phyloP scores from a whole-genome alignment of 30 jellyfish, hydroid and myxozoan species.

The Cassiopea andromeda region DNA sequence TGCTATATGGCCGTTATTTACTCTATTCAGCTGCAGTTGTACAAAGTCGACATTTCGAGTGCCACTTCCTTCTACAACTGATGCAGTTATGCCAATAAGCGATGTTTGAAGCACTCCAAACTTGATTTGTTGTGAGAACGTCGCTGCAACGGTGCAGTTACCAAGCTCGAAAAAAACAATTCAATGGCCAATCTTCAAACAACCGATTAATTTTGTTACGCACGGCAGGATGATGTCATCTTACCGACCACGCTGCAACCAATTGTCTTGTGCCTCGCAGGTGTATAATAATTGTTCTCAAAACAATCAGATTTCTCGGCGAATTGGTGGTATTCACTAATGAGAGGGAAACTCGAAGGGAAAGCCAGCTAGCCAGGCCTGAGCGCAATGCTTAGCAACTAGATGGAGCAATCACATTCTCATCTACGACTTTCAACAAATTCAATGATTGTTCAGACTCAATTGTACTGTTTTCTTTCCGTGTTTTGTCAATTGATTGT shows the following conservation, averaged over 20 bases:
- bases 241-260: slow-evolving; percentile 3
- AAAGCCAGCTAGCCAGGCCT: not conserved
- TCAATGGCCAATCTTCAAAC: slow-evolving; percentile 1
- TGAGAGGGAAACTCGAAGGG: not conserved
- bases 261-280: slow-evolving; percentile 30
- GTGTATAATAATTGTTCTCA: slow-evolving; percentile 32
- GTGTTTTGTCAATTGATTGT: not conserved
- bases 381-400: not conserved
- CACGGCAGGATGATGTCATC: slow-evolving; percentile 39
- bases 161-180: not conserved
- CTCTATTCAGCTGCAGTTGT: not conserved
- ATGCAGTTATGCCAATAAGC: not conserved
- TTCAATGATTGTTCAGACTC: not conserved
- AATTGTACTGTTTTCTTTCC: slow-evolving; percentile 4
- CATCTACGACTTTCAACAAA: not conserved
- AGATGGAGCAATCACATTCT: not conserved
- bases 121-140: not conserved
- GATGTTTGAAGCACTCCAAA: not conserved
- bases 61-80: not conserved
- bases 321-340: not conserved
- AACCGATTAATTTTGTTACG: slow-evolving; percentile 23
- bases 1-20: slow-evolving; percentile 6
- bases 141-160: not conserved
- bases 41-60: not conserved
- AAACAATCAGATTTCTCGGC: slow-evolving; percentile 15